Percentiles rank a stretch among this genome's conserved stretches.
phyloP scores from a whole-genome alignment of 2,888 invertebrate species.

The Noctua pronuba region DNA sequence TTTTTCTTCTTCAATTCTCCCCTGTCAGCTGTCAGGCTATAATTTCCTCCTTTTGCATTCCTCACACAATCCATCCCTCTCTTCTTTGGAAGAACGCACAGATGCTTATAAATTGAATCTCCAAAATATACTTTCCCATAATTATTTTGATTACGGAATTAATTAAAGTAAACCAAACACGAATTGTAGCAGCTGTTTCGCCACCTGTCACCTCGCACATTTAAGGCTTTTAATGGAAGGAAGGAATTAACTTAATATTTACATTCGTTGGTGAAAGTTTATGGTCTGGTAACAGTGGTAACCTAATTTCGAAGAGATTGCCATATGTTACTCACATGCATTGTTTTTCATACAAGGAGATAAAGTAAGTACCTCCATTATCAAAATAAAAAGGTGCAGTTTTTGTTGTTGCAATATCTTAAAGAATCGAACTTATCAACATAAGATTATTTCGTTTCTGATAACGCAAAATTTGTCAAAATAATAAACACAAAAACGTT shows the following conservation, averaged over 20 bases:
- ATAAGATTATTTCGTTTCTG: constrained; percentile 26
- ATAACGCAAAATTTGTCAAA: neutral
- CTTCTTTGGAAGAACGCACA: neutral
- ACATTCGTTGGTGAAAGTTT: constrained; percentile 22
- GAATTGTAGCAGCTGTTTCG: constrained; percentile 30
- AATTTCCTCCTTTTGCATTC: neutral
- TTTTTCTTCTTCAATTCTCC: neutral
- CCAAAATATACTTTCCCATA: neutral
- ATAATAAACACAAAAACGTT: constrained; percentile 1
- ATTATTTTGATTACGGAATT: constrained; percentile 20
- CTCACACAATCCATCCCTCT: neutral
- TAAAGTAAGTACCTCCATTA: constrained; percentile 12
- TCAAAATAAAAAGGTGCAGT: constrained; percentile 37
- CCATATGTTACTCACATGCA: neutral
- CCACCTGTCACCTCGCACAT: constrained; percentile 40
- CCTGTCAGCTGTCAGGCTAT: neutral
- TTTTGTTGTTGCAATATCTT: constrained; percentile 6
- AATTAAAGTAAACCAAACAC: constrained; percentile 26
- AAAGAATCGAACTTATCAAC: constrained; percentile 22
- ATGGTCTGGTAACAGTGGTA: neutral
- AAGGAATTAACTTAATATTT: constrained; percentile 1
- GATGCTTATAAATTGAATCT: constrained; percentile 3
- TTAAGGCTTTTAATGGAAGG: neutral
- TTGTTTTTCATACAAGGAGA: constrained; percentile 24
- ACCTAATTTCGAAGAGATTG: constrained; percentile 21